These are phyloP conservation scores for Chlorodrepanis virens DNA, from an alignment of 2,113 vertebrate species.

Conservation along the genomic window DNA sequence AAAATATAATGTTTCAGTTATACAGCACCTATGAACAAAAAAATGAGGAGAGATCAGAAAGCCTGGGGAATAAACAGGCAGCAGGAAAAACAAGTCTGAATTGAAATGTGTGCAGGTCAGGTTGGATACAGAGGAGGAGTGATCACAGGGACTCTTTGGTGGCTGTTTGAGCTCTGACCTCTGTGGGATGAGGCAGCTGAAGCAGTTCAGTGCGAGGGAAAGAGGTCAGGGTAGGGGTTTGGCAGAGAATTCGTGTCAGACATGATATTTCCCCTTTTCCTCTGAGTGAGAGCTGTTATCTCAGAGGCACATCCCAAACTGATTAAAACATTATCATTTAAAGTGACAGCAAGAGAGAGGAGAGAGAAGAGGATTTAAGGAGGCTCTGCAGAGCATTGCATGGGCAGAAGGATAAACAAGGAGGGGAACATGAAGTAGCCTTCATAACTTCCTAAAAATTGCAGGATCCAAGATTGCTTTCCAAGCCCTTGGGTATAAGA, in stretches of 20 bases:
- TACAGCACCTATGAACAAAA: neutral
- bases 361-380: neutral
- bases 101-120: neutral
- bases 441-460: neutral
- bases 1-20: neutral
- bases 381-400: neutral
- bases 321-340: constrained; percentile 3
- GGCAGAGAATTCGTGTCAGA: neutral
- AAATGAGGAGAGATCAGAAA: neutral
- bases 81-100: neutral
- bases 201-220: neutral
- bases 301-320: neutral
- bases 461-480: neutral
- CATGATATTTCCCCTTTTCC: neutral
- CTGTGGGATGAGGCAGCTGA: neutral
- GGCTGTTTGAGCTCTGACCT: neutral
- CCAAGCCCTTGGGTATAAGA: neutral
- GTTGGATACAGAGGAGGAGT: neutral
- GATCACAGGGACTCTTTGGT: neutral
- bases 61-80: neutral
- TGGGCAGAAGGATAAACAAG: neutral
- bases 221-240: neutral
- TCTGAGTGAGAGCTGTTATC: neutral
- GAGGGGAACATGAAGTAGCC: neutral
- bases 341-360: neutral